Evolutionary conservation across 1,140 invertebrate genomes (phyloP).

Genomic region (Arion vulgaris): DNA sequence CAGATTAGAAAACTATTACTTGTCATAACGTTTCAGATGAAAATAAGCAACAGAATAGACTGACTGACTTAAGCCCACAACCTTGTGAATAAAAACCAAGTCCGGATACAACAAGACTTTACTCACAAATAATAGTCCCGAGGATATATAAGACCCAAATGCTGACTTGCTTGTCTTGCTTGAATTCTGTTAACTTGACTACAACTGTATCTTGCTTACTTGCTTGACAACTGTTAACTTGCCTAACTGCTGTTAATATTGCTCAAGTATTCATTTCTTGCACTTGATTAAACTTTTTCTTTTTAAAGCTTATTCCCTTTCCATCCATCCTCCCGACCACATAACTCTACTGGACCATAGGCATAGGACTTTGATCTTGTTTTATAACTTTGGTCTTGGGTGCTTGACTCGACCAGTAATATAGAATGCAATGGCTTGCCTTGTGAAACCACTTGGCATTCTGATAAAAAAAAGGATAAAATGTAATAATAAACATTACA

Average conservation of each 20-base stretch:
- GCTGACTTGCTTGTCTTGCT: constrained; percentile 33
- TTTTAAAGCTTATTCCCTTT: constrained; percentile 21
- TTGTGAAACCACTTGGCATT: constrained; percentile 39
- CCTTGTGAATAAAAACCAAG: neutral
- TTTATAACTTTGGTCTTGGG: too few species aligned
- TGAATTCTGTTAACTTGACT: neutral
- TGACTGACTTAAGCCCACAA: neutral
- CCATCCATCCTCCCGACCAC: constrained; percentile 11
- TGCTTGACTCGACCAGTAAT: constrained; percentile 33
- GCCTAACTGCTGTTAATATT: constrained; percentile 16
- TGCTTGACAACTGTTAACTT: constrained; percentile 28
- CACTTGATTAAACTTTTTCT: constrained; percentile 23
- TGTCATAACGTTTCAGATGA: too few species aligned
- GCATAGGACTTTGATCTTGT: constrained; percentile 26
- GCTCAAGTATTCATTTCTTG: constrained; percentile 1
- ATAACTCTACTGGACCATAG: constrained; percentile 25
- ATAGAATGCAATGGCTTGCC: constrained; percentile 25
- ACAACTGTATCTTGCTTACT: neutral
- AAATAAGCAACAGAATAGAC: too few species aligned
- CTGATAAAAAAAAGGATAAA: constrained; percentile 36
- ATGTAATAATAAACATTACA: constrained; percentile 1
- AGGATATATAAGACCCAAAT: constrained; percentile 20
- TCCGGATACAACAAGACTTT: neutral
- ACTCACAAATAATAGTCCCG: neutral
- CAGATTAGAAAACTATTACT: too few species aligned